Evolutionary conservation across 2,888 invertebrate genomes (phyloP).

Genomic region (Dexiosoma caninum): DNA sequence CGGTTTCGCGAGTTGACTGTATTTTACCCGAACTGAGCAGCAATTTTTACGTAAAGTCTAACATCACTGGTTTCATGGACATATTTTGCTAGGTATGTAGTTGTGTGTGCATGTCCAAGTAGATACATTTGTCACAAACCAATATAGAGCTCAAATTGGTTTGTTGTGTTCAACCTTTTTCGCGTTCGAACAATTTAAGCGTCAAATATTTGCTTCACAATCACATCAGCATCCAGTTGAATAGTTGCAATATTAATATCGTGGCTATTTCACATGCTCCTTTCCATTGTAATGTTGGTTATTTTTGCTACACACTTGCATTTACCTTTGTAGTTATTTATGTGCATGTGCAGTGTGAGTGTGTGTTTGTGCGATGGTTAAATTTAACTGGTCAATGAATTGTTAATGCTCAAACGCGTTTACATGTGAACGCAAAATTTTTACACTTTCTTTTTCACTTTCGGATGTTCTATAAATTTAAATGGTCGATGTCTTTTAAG

Average conservation of each 20-base stretch:
- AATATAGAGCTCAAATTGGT: constrained; percentile 46
- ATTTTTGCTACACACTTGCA: background rate
- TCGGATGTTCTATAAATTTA: background rate
- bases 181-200: constrained; percentile 70
- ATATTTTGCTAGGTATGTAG: background rate
- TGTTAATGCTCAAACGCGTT: background rate
- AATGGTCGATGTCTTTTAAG: no score
- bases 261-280: background rate
- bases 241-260: constrained; percentile 57
- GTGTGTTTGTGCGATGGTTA: background rate
- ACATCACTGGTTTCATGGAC: background rate
- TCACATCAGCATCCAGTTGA: constrained; percentile 68
- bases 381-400: constrained; percentile 27
- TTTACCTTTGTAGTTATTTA: background rate
- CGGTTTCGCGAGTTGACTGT: no score
- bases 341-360: background rate
- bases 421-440: background rate
- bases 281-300: background rate
- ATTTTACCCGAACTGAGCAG: no score
- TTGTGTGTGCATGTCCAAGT: background rate
- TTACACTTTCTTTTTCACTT: background rate
- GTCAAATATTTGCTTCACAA: constrained; percentile 72
- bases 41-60: no score
- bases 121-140: background rate
- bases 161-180: constrained; percentile 67